Evolutionary conservation across 2,797 vertebrate species (phyloP).

Genomic region (Gobionotothen gibberifrons): DNA sequence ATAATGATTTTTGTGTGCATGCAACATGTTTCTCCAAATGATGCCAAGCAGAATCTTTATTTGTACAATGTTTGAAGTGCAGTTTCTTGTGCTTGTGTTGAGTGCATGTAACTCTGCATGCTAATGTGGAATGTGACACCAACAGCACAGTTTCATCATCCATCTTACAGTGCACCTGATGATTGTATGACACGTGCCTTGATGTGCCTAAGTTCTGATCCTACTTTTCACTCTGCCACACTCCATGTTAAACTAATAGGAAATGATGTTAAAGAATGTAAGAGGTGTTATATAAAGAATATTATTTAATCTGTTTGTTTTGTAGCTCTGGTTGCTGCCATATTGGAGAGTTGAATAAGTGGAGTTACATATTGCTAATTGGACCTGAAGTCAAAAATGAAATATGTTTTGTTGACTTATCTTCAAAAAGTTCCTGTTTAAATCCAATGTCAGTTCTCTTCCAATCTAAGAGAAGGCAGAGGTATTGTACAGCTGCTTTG

Average conservation of each 20-base stretch:
- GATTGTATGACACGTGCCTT: constrained; percentile 89
- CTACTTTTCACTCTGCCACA: constrained; percentile 27
- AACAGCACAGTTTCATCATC: constrained; percentile 1
- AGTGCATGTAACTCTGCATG: constrained; percentile 40
- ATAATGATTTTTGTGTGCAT: neutral
- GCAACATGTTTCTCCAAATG: constrained; percentile 8
- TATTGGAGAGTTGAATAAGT: constrained; percentile 7
- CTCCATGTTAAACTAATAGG: constrained; percentile 30
- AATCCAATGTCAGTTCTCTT: neutral
- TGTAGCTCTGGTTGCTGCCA: neutral
- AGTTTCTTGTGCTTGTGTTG: constrained; percentile 9
- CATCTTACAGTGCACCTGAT: constrained; percentile 4
- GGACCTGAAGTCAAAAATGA: no score
- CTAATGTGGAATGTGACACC: constrained; percentile 7
- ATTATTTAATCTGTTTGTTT: constrained; percentile 14
- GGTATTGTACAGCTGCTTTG: no score
- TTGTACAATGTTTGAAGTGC: constrained; percentile 27
- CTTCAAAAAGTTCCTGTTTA: neutral
- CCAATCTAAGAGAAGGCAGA: neutral
- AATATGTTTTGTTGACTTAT: no score
- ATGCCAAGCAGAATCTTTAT: constrained; percentile 34
- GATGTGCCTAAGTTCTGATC: constrained; percentile 43
- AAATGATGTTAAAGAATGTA: constrained; percentile 1
- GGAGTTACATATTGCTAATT: neutral
- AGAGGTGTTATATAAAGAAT: constrained; percentile 25